Evolutionary conservation across 2,888 invertebrate species (phyloP).

Genomic region (Ectemnius cavifrons): DNA sequence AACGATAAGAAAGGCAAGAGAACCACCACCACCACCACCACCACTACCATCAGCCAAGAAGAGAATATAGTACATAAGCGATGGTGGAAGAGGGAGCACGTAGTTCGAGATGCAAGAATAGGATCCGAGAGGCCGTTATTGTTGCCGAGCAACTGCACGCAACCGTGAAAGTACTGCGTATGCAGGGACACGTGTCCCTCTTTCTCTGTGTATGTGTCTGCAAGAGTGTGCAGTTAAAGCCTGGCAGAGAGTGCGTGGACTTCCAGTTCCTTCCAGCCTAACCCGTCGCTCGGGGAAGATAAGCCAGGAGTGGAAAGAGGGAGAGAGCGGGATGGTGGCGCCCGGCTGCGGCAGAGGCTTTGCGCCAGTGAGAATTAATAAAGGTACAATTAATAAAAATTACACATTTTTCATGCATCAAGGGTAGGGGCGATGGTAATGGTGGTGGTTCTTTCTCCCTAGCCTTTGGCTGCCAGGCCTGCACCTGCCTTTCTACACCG

Average conservation of each 20-base stretch:
- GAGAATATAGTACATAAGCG: background rate
- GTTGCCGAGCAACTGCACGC: background rate
- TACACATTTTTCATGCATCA: slow-evolving; percentile 74
- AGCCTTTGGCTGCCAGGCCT: slow-evolving; percentile 18
- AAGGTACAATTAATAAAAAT: slow-evolving; percentile 76
- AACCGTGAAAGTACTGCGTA: background rate
- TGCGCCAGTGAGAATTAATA: slow-evolving; percentile 69
- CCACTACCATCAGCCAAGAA: background rate
- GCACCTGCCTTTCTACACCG: background rate
- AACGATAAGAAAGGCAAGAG: background rate
- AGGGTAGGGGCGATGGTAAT: slow-evolving; percentile 31
- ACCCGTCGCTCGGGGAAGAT: background rate
- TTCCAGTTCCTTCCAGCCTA: background rate
- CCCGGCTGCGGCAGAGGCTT: slow-evolving; percentile 19
- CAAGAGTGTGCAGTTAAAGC: background rate
- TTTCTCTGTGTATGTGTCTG: background rate
- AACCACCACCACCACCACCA: background rate
- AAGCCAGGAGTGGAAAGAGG: background rate
- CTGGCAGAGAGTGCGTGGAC: background rate
- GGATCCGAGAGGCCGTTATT: background rate
- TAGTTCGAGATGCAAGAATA: background rate
- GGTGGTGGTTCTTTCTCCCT: slow-evolving; percentile 38
- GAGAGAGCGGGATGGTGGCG: background rate
- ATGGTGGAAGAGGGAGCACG: background rate
- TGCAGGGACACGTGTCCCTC: background rate